Evolutionary conservation across 2,888 invertebrate genomes (phyloP).

Genomic region (Odontocolon sp.): DNA sequence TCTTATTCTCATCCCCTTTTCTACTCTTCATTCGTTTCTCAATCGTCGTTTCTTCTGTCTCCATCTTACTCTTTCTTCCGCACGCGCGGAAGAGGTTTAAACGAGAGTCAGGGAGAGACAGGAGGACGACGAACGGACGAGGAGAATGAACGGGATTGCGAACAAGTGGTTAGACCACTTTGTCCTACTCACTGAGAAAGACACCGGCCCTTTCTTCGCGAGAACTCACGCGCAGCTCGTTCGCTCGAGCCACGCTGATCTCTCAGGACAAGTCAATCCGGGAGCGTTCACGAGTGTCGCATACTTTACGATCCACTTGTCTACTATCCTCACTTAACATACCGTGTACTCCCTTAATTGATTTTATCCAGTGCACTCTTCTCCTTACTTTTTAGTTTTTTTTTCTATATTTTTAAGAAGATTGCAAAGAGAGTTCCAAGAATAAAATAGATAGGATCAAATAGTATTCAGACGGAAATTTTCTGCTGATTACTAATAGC

Average conservation of each 20-base stretch:
- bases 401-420: background rate
- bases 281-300: constrained; percentile 56
- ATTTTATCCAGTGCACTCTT: constrained; percentile 37
- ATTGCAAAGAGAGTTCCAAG: background rate
- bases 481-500: too few relatives aligned
- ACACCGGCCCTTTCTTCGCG: constrained; percentile 34
- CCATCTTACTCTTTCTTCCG: constrained; percentile 11
- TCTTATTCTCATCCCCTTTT: constrained; percentile 61
- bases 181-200: constrained; percentile 70
- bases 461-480: too few relatives aligned
- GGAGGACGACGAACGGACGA: constrained; percentile 3
- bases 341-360: constrained; percentile 50
- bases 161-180: constrained; percentile 79
- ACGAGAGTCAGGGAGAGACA: constrained; percentile 4
- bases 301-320: constrained; percentile 56
- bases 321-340: constrained; percentile 19
- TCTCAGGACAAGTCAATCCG: constrained; percentile 60
- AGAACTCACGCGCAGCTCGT: constrained; percentile 43
- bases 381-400: background rate
- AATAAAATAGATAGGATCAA: too few relatives aligned
- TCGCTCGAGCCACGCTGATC: constrained; percentile 41
- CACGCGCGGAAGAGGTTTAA: constrained; percentile 9
- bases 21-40: constrained; percentile 40
- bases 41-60: constrained; percentile 38
- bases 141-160: constrained; percentile 54